A percentile compares a stretch with the other conserved stretches of the same genome.
Conservation (phyloP, 2,888 invertebrate species). For the Drosophila melanocephala region DNA sequence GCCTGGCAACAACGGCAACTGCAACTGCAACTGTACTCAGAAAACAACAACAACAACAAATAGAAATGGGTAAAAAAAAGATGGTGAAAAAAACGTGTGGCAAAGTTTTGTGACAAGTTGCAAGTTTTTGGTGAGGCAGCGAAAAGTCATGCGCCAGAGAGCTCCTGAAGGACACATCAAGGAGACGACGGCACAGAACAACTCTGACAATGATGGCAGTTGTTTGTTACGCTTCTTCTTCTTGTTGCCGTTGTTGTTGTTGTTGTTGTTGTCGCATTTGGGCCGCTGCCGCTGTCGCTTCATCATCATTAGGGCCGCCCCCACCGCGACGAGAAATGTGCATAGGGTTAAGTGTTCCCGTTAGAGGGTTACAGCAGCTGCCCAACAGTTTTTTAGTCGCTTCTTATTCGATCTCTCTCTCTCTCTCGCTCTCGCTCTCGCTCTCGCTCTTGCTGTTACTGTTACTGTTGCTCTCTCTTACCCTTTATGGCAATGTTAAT, state of each 20-base stretch:
- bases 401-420: not conserved
- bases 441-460: not conserved
- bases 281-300: constrained; percentile 54
- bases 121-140: constrained; percentile 69
- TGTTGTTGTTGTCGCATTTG: constrained; percentile 34
- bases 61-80: not conserved
- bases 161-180: constrained; percentile 84
- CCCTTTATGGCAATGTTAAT: constrained; percentile 10
- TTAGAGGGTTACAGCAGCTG: constrained; percentile 65
- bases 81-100: constrained; percentile 43
- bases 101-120: constrained; percentile 66
- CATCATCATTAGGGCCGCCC: constrained; percentile 76
- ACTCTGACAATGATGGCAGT: constrained; percentile 60
- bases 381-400: constrained; percentile 30
- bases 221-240: constrained; percentile 58
- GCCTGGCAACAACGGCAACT: constrained; percentile 35
- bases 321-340: constrained; percentile 54
- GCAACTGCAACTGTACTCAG: constrained; percentile 5
- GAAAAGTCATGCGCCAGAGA: constrained; percentile 81
- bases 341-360: constrained; percentile 81
- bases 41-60: not conserved
- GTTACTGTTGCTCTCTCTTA: not conserved
- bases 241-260: not conserved
- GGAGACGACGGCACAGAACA: constrained; percentile 69
- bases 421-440: not conserved